Evolutionary conservation across 2,797 vertebrate genomes (phyloP), one percentile per base, ranked within the genome.

Genomic region (Sebastes trivittatus): DNA sequence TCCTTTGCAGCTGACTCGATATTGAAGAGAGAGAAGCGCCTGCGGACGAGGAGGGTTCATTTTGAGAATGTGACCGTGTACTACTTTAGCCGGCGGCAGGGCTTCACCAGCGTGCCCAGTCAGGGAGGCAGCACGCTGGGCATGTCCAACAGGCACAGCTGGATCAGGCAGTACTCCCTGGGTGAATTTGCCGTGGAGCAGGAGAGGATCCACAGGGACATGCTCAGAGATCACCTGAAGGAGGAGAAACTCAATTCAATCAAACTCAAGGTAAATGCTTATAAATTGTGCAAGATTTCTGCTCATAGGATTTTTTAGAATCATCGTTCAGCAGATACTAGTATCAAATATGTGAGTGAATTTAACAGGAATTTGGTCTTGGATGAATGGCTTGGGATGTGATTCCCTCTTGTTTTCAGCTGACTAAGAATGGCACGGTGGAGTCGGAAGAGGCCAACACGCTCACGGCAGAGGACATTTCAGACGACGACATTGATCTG

Each of bases 51-150:
- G 92, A 97, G 97, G 94, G 98, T 99, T 30, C 97, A 97, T 81
- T 99, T 99, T 68, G 98, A 99, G 78, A 98, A 98, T 11, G 98
- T 99, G 91, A 99, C 98, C 0, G 98, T 99, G 81, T 99, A 98
- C 94, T 99, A 99, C 96, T 99, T 99, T 92, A 95, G 97, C 5
- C 95, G 98, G 80, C 94, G 98, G 52, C 98, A 99, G 93, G 98
- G 98, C 80, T 99, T 99, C 95, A 99, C 98, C 78, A 99, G 98
- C 0, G 98, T 99, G 81, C 98, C 98, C 93, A 99, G 98, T 82
- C 98, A 99, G 88, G 98, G 98, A 0, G 98, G 98, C 85, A 99
- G 98, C 94, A 99, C 98, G 0, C 94, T 99, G 95, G 98, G 98
- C 81, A 99, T 99, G 98, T 98, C 98, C 62, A 98, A 95, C 83